Conservation (phyloP, 2,888 invertebrate genomes). For the Venustoraphidia nigricollis region DNA sequence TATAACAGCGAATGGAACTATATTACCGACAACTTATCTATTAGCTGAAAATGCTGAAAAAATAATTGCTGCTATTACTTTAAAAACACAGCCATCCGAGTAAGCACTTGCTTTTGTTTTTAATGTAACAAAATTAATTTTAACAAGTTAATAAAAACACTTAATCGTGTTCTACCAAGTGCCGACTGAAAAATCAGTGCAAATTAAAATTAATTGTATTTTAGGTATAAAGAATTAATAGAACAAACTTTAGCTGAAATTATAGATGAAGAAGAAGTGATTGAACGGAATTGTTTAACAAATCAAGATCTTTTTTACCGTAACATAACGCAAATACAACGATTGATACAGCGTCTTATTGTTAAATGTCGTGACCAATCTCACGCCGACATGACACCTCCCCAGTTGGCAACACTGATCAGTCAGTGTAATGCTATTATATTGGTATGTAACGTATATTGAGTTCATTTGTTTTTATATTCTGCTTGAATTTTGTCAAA, state of each 20-base stretch:
- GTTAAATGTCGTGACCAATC: conserved; percentile 42
- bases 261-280: conserved; percentile 28
- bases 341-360: conserved; percentile 44
- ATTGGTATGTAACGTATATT: conserved; percentile 24
- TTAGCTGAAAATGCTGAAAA: conserved; percentile 68
- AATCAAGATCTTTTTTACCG: conserved; percentile 62
- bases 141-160: no score
- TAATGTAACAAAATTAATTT: not conserved
- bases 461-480: not conserved
- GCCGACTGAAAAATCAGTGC: no score
- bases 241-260: conserved; percentile 40
- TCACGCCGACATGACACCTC: conserved; percentile 38
- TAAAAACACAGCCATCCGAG: conserved; percentile 46
- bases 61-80: conserved; percentile 53
- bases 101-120: conserved; percentile 13
- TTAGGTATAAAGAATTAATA: conserved; percentile 25
- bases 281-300: conserved; percentile 28
- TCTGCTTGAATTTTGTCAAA: not conserved
- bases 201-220: conserved; percentile 5
- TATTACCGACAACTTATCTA: conserved; percentile 31
- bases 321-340: conserved; percentile 48
- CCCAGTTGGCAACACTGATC: conserved; percentile 37
- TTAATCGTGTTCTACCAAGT: no score
- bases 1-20: conserved; percentile 20
- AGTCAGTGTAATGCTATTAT: conserved; percentile 41